Evolutionary conservation across 2,888 invertebrate genomes (phyloP), one percentile per base, ranked within the genome.

Genomic region (Euplagia quadripunctaria): DNA sequence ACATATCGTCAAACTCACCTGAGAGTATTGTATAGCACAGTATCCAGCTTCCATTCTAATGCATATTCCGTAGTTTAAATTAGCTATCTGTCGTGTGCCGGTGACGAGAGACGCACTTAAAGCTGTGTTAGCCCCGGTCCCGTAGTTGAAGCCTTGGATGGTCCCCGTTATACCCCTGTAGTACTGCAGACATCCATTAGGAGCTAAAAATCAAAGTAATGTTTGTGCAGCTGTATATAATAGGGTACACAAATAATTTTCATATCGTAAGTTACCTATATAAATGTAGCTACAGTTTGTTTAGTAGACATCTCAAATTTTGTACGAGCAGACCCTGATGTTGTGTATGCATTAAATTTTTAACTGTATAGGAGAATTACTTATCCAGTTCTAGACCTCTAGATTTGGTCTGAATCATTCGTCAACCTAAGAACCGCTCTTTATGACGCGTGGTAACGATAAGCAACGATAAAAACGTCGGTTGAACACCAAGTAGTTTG

Each of bases 111-210:
- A 95, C 4, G 96, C 95, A 11, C 96, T 94, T 17, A 96, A 90
- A 0, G 93, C 93, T 2, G 96, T 95, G 86, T 97, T 97, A 16
- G 96, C 96, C 0, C 96, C 96, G 1, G 96, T 95, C 0, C 97
- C 97, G 89, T 97, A 98, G 91, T 98, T 98, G 83, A 98, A 98
- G 89, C 98, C 97, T 67, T 92, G 96, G 6, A 98, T 97, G 0
- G 96, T 97, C 5, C 97, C 97, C 0, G 96, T 90, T 0, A 91
- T 86, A 0, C 96, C 96, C 51, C 97, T 97, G 88, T 97, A 97
- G 89, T 98, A 98, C 92, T 98, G 98, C 43, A 98, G 94, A 86
- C 98, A 98, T 55, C 98, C 98, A 73, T 97, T 96, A 1, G 98
- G 98, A 17, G 98, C 98, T 97, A 90, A 85, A 87, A 95, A 73